Percentiles rank a stretch among this genome's conserved stretches.
phyloP scores from a whole-genome alignment of 2,888 invertebrate species.

The Metopia argyrocephala region DNA sequence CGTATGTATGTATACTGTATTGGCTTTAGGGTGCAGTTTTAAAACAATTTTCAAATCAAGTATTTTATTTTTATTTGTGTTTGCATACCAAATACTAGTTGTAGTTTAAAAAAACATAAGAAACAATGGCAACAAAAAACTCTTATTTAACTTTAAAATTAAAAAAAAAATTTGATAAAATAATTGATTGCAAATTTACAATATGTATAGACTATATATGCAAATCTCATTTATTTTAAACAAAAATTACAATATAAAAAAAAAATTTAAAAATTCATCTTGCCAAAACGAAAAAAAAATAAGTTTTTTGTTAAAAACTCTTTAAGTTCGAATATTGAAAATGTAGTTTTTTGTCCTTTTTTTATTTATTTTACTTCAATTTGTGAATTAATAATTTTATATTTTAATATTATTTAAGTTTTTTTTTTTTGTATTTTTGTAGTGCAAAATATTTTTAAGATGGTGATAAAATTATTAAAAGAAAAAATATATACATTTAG shows the following conservation, averaged over 20 bases:
- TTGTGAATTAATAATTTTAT: neutral
- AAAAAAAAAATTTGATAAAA: too few relatives aligned
- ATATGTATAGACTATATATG: neutral
- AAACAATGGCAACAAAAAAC: neutral
- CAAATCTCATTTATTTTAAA: neutral
- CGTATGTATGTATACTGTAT: too few relatives aligned
- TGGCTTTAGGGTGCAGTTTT: slow-evolving; percentile 41
- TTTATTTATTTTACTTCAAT: neutral
- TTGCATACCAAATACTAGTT: slow-evolving; percentile 51
- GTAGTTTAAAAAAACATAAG: neutral
- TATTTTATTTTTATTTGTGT: slow-evolving; percentile 13
- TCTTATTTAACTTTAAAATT: too few relatives aligned
- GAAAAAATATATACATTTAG: too few relatives aligned
- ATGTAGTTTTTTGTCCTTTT: too few relatives aligned
- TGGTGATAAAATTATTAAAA: slow-evolving; percentile 15
- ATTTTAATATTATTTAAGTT: neutral
- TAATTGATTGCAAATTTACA: too few relatives aligned
- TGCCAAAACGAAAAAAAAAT: neutral
- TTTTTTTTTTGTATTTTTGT: neutral
- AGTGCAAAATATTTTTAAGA: neutral
- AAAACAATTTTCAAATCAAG: neutral
- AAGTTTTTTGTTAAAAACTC: neutral
- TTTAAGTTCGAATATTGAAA: too few relatives aligned
- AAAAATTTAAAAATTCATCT: neutral
- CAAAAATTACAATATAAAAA: too few relatives aligned